Conservation (phyloP, 2,113 vertebrate species). For the Pteruthius melanotis region DNA sequence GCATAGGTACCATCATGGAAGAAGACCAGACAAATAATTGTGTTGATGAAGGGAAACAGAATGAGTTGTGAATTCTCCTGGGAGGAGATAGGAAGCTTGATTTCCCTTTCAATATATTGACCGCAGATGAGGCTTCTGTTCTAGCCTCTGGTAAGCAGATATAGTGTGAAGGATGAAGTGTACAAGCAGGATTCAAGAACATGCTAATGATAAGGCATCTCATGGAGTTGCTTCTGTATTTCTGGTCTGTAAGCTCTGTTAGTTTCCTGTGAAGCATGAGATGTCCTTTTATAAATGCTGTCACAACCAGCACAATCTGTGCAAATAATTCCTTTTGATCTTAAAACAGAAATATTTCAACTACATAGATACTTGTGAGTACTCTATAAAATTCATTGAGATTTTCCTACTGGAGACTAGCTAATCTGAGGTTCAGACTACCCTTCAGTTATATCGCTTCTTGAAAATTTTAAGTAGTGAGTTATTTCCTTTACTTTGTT, state of each 20-base stretch:
- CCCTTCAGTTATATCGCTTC: neutral
- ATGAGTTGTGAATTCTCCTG: neutral
- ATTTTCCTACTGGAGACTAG: neutral
- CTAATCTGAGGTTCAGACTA: neutral
- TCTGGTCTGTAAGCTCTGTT: neutral
- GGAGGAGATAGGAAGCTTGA: neutral
- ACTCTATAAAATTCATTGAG: neutral
- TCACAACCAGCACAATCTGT: neutral
- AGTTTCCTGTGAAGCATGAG: neutral
- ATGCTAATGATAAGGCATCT: neutral
- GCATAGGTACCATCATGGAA: rapidly evolving
- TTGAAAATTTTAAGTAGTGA: neutral
- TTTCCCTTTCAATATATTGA: neutral
- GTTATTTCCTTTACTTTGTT: neutral
- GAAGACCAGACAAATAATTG: neutral
- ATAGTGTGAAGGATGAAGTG: neutral
- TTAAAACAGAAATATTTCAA: neutral
- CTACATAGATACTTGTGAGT: neutral
- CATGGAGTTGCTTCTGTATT: neutral
- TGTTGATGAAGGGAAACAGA: neutral
- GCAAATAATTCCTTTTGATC: neutral
- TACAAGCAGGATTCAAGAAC: neutral
- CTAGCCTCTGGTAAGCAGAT: neutral
- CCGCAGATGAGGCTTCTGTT: neutral
- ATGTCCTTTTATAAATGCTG: neutral